Base-by-base conservation (phyloP, 1,140 invertebrate genomes). In the Neodiprion virginianus region DNA sequence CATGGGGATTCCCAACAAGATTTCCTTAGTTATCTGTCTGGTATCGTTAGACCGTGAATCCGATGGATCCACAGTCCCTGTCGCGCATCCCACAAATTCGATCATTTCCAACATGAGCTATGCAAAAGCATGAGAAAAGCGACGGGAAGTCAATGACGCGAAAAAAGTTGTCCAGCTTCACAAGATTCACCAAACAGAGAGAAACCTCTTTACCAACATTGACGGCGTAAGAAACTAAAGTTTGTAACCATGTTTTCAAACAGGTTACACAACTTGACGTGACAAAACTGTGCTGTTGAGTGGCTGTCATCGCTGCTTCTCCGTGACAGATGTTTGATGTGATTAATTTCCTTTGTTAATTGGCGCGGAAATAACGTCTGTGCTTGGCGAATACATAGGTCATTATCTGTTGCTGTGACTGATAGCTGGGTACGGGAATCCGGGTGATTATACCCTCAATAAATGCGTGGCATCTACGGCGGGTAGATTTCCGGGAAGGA, bases 301-400 rank as follows among this genome's bases (percentile, higher is more conserved):
- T 79, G 77, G 80, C 78, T 81, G 80, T 81, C 80, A 81, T 81
- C 53, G 80, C 28, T 40, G 28, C 77, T 80, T 81, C 79, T 17
- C 81, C 77, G 17, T 81, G 80, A 81, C 80, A 81, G 80, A 81
- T 81, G 80, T 81, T 81, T 78, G 73, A 72, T 66, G 67, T 69
- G 70, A 77, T 81, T 74, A 77, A 76, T 76, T 67, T 73, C 69
- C 71, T 78, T 79, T 75, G 74, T 76, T 79, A 79, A 79, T 76
- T 74, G 47, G 66, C 48, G 40, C 40, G 50, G 70, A 65, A 61
- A 48, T 48, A 12, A 71, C 2, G 48, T 71, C 48, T 21, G 12
- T 61, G 69, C 14, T 14, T n/a, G n/a, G 11, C 11, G 11, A 8
- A 61, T 61, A 61, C 5, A 17, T 12, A 48, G 50, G 61, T 70